These are phyloP conservation scores for Chaetura pelagica DNA, from an alignment of 2,113 vertebrate species.

Conservation along the genomic window DNA sequence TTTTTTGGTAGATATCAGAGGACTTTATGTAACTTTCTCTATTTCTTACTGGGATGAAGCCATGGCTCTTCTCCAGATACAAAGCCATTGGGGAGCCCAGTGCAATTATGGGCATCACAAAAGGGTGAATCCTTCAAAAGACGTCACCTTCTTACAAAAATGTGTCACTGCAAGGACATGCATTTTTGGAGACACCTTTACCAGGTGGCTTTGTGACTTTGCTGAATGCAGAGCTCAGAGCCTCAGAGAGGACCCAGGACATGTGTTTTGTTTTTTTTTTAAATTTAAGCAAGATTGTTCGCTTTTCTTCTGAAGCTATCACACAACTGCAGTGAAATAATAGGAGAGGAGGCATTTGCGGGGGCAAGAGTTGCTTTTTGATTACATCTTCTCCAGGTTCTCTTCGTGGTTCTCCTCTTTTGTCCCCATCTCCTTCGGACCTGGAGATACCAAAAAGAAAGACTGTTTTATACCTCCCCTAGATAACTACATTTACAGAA, in stretches of 20 bases:
- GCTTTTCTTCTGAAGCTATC: neutral
- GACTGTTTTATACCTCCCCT: neutral
- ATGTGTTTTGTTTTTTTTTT: neutral
- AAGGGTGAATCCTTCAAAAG: rapidly evolving
- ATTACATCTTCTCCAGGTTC: neutral
- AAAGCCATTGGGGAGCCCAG: rapidly evolving
- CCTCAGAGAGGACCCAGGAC: neutral
- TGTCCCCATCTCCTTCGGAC: neutral
- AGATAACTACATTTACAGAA: neutral
- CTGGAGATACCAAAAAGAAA: neutral
- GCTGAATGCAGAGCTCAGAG: neutral
- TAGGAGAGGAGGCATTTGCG: neutral
- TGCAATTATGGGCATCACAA: rapidly evolving
- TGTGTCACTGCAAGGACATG: neutral
- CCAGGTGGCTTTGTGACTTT: neutral
- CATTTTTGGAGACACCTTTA: neutral
- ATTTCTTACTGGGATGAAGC: neutral
- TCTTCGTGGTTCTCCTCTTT: neutral
- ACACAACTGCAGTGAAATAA: neutral
- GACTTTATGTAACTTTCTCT: rapidly evolving
- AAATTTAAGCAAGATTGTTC: neutral
- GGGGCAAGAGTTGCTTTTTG: neutral
- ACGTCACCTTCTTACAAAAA: neutral
- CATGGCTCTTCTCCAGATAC: rapidly evolving
- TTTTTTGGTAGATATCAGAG: neutral